Base-by-base conservation (phyloP, 30 jellyfish, hydroid and myxozoan species). In the Pseudorhiza aurosa region DNA sequence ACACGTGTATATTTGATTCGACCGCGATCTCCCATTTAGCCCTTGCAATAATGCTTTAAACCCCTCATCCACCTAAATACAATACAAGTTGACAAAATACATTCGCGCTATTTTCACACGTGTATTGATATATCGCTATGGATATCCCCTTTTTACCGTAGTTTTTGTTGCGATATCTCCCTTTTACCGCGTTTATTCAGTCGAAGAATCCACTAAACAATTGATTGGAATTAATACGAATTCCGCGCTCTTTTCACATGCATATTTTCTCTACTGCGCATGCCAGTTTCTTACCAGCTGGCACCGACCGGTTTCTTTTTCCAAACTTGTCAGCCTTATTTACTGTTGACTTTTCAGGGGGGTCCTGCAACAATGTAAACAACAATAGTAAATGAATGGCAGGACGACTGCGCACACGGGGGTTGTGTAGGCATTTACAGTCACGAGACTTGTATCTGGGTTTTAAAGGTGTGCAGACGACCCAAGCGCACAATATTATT, bases 101-200 rank as follows among this genome's bases (percentile, higher is more conserved):
- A 83, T 83, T 83, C 95, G 83, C 95, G 95, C 95, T 82, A 80
- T 89, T 89, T 89, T 89, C 95, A 82, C 97, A 89, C 96, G 97
- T 89, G 97, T 95, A 77, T 74, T 70, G 69, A 74, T 72, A 46
- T 74, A 78, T 70, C 58, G 50, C 46, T 77, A 78, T 83, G 94
- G 76, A 44, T 25, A 53, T 74, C 87, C 47, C 77, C 71, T 1
- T 70, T 70, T 46, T 29, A 70, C 83, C 17, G 24, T 18, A 1
- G 67, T 53, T 53, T 53, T 19, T 14, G 4, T 15, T 2, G 5
- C 71, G 83, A 70, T 1, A 70, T 70, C 83, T 35, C 83, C 83
- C 9, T 46, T 47, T 42, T 17, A 70, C 83, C 71, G 35, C 29
- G 71, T 58, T 46, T 15, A 70, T 33, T 33, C 71, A 22, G 68